These are phyloP conservation scores for Tachystola acroxantha DNA, from an alignment of 2,888 invertebrate genomes.

Conservation along the genomic window DNA sequence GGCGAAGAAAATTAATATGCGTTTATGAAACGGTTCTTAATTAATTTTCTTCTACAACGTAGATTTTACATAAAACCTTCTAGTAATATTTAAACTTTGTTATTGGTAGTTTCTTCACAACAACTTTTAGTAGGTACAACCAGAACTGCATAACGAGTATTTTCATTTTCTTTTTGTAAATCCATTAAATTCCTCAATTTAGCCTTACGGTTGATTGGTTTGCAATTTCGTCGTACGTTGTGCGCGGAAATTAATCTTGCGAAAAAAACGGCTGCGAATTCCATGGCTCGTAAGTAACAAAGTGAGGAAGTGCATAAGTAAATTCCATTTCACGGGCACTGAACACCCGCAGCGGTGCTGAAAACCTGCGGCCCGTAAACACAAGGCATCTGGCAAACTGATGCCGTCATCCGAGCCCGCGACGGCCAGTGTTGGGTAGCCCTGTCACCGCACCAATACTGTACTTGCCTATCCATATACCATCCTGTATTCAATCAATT, in stretches of 20 bases:
- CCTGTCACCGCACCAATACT: conserved; percentile 25
- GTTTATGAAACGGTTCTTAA: not conserved
- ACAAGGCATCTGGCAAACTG: conserved; percentile 20
- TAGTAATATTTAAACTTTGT: too few species aligned
- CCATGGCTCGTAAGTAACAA: conserved; percentile 18
- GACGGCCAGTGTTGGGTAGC: conserved; percentile 18
- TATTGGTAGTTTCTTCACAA: too few species aligned
- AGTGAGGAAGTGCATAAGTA: conserved; percentile 26
- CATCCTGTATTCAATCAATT: conserved; percentile 45
- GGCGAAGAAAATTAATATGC: not conserved
- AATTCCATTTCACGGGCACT: conserved; percentile 32
- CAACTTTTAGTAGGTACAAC: too few species aligned
- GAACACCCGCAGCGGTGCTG: conserved; percentile 23
- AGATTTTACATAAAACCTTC: too few species aligned
- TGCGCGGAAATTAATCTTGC: conserved; percentile 2
- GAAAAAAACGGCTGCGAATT: conserved; percentile 5
- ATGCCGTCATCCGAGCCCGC: conserved; percentile 21
- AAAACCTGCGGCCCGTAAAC: conserved; percentile 19
- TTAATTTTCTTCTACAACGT: not conserved
- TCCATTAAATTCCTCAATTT: not conserved
- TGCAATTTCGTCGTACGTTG: not conserved
- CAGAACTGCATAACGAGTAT: too few species aligned
- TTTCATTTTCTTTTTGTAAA: not conserved
- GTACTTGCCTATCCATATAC: conserved; percentile 20
- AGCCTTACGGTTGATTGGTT: not conserved